These are phyloP conservation scores for Myiopsitta monachus DNA, from an alignment of 2,113 vertebrate species.

Conservation along the genomic window DNA sequence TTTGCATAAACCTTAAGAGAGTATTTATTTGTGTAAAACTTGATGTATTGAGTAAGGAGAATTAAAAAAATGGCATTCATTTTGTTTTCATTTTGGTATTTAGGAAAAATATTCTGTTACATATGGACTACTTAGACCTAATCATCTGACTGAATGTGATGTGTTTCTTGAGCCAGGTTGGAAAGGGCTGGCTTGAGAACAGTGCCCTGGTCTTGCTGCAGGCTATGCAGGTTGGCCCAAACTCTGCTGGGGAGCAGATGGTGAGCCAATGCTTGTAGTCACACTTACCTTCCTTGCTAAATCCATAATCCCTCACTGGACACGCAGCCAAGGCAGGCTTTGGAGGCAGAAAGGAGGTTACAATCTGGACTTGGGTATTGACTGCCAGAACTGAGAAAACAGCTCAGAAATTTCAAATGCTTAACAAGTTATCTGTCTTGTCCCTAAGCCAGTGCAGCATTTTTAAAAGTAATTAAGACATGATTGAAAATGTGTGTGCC, in stretches of 20 bases:
- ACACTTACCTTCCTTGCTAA: conserved; percentile 99
- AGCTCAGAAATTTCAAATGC: conserved; percentile 99
- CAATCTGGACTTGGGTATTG: conserved; percentile 96
- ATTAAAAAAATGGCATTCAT: conserved; percentile 84
- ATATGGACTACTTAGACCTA: conserved; percentile 99
- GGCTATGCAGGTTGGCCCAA: conserved; percentile 99
- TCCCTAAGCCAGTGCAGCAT: conserved; percentile 93
- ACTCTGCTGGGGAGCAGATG: conserved; percentile 99
- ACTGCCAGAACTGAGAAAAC: conserved; percentile 96
- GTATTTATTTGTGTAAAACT: conserved; percentile 90
- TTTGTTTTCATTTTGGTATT: conserved; percentile 90
- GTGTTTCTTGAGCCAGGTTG: conserved; percentile 95
- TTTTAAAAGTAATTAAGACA: conserved; percentile 99
- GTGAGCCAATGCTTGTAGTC: conserved; percentile 99
- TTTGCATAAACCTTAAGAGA: conserved; percentile 90
- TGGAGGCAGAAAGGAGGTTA: conserved; percentile 99
- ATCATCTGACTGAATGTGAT: conserved; percentile 99
- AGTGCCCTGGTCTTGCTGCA: conserved; percentile 99
- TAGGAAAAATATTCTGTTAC: conserved; percentile 96
- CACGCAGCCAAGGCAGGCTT: conserved; percentile 99
- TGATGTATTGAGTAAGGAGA: conserved; percentile 83
- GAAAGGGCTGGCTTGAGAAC: conserved; percentile 90
- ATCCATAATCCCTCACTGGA: conserved; percentile 99
- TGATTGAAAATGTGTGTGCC: conserved; percentile 95
- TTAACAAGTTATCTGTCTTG: conserved; percentile 99